Evolutionary conservation across 2,888 invertebrate species (phyloP), one percentile per base, ranked within the genome.

Genomic region (Hirtodrosophila alboralis): DNA sequence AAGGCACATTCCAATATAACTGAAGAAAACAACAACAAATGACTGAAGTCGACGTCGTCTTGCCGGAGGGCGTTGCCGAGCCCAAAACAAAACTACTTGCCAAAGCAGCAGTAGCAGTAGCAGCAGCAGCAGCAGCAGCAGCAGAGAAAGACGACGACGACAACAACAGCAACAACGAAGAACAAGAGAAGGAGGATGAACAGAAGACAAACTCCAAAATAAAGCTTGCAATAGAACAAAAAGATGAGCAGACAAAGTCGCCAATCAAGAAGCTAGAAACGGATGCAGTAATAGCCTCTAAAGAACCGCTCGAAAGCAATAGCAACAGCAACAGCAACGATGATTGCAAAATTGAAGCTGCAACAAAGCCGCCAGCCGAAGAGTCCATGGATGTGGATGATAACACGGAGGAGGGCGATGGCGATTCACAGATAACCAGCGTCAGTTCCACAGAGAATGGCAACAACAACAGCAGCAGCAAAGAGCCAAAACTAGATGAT

Each of bases 41-140:
- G 88, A 88, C 88, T 76, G 88, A 88, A 79, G 87, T 88, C 61
- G 88, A 88, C 75, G 81, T 85, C 74, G 87, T 78, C 59, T 84
- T 88, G 76, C 88, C 89, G 64, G 89, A 89, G 71, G 80, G 86
- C 71, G 78, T 86, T 70, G 73, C 84, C 66, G 69, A 76, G 75
- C 75, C 80, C 63, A 84, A 70, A 59, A 75, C 80, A 60, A 81
- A 77, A 64, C 57, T 69, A 37, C 85, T 77, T 61, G 74, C 85
- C 68, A 84, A 78, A 63, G 51, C 68, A 52, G 49, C 58, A 57
- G 26, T 28, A 61, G 65, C 37, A 54, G 28, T 34, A 43, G 13
- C 52, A 47, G 28, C 49, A 36, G 33, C 49, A 49, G 53, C 49
- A 41, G 40, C 44, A 31, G 36, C 37, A 27, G 27, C 48, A 40